These are phyloP conservation scores for Vulpes ferrilata DNA, from an alignment of 2,113 vertebrate genomes.

Conservation along the genomic window DNA sequence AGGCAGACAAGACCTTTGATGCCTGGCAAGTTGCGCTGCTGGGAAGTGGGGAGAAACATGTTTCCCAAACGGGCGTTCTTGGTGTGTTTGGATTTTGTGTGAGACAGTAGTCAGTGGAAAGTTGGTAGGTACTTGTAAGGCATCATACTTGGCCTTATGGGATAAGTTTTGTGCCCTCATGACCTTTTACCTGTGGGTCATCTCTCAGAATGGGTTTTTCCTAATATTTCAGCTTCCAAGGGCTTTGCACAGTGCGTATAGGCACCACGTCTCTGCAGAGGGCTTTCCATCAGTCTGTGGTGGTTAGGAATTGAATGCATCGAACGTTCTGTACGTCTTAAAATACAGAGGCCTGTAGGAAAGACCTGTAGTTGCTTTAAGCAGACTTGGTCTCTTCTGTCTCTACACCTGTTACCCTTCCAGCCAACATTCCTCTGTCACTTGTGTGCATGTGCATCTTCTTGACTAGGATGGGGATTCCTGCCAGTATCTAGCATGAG, in stretches of 20 bases:
- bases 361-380: not conserved
- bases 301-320: not conserved
- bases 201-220: not conserved
- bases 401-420: not conserved
- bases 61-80: slow-evolving; percentile 23
- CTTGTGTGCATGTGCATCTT: not conserved
- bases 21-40: not conserved
- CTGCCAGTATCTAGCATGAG: not conserved
- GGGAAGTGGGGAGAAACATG: not conserved
- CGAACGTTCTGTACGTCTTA: not conserved
- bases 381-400: not conserved
- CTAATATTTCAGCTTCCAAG: not conserved
- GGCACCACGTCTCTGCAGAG: not conserved
- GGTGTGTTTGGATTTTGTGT: slow-evolving; percentile 18
- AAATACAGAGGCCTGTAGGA: not conserved
- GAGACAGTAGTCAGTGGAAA: slow-evolving; percentile 30
- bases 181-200: not conserved
- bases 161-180: not conserved
- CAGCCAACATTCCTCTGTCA: not conserved
- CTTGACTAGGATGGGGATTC: not conserved
- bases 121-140: not conserved
- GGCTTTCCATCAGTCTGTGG: not conserved
- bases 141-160: not conserved
- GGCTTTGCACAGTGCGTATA: not conserved
- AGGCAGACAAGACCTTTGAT: slow-evolving; percentile 30